Percentiles rank a stretch among this genome's conserved stretches.
These are phyloP conservation scores for Drosophila aff. DNA, from an alignment of 1,140 invertebrate genomes.

Conservation along the genomic window DNA sequence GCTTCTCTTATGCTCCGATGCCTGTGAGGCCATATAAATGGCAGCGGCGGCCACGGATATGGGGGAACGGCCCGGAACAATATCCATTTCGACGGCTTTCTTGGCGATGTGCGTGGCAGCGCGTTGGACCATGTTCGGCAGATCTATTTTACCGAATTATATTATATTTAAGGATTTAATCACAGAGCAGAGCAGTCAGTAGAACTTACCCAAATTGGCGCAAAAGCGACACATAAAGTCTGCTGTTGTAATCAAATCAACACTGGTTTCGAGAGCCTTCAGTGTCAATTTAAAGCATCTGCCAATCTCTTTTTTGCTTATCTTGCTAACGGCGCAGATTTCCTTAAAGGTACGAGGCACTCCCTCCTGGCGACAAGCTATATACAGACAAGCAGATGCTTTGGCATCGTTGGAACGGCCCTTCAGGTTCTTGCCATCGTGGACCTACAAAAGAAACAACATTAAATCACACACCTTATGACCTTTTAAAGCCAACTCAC, in stretches of 20 bases:
- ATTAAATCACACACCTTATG: background rate
- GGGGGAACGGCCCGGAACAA: conserved; percentile 99
- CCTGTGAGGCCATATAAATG: conserved; percentile 99
- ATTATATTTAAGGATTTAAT: too few species aligned
- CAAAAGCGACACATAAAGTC: conserved; percentile 99
- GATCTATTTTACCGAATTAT: conserved; percentile 71
- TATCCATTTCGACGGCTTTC: conserved; percentile 98
- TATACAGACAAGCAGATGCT: conserved; percentile 99
- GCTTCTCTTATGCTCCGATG: conserved; percentile 96
- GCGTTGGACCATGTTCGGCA: conserved; percentile 96
- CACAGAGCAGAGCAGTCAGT: too few species aligned
- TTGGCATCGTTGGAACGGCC: conserved; percentile 98
- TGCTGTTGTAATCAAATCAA: conserved; percentile 98
- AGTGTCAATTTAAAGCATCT: conserved; percentile 97
- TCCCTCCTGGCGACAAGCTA: conserved; percentile 99
- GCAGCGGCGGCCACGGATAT: conserved; percentile 99
- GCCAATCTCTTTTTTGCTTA: conserved; percentile 99
- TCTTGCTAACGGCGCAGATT: conserved; percentile 99
- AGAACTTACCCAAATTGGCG: conserved; percentile 89
- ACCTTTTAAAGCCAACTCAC: conserved; percentile 58
- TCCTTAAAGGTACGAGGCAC: conserved; percentile 99
- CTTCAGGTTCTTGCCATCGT: conserved; percentile 98
- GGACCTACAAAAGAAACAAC: conserved; percentile 87
- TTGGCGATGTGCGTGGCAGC: conserved; percentile 98
- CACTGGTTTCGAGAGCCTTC: conserved; percentile 96